Conservation (phyloP, 92 coral and sea anemone genomes). For the Parazoanthus atlanticus region DNA sequence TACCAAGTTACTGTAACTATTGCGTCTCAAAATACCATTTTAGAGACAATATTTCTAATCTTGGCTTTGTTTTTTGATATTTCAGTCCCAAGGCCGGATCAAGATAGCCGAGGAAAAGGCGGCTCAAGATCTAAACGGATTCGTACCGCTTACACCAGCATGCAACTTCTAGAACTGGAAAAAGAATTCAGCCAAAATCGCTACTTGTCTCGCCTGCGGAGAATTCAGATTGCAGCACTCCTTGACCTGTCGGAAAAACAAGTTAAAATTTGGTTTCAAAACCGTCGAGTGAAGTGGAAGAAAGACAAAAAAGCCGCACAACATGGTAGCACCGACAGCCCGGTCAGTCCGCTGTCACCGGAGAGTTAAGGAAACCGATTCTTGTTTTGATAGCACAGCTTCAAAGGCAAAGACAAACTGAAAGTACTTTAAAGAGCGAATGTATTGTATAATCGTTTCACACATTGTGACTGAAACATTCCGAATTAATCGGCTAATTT, state of each 20-base stretch:
- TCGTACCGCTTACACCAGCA: conserved; percentile 96
- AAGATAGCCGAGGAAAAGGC: conserved; percentile 70
- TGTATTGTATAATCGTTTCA: conserved; percentile 49
- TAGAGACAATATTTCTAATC: conserved; percentile 16
- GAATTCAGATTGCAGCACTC: conserved; percentile 97
- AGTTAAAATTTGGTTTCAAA: conserved; percentile 99
- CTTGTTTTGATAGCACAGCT: background rate
- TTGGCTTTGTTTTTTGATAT: conserved; percentile 37
- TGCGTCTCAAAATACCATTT: conserved; percentile 17
- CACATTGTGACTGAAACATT: conserved; percentile 43
- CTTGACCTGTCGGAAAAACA: conserved; percentile 94
- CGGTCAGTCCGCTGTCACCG: conserved; percentile 71
- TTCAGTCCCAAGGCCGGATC: conserved; percentile 76
- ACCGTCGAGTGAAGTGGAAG: conserved; percentile 99
- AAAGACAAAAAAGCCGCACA: conserved; percentile 96
- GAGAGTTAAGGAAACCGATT: conserved; percentile 48
- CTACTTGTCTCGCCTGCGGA: conserved; percentile 88
- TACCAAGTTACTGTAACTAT: conserved; percentile 8
- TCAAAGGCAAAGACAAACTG: conserved; percentile 25
- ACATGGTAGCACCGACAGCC: conserved; percentile 63
- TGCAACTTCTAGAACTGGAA: conserved; percentile 92
- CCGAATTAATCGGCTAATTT: conserved; percentile 67
- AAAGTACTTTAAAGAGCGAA: conserved; percentile 51
- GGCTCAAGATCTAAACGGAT: conserved; percentile 95
- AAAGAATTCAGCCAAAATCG: conserved; percentile 99